phyloP scores from a whole-genome alignment of 2,797 vertebrate species.

The Cyclura pinguis region DNA sequence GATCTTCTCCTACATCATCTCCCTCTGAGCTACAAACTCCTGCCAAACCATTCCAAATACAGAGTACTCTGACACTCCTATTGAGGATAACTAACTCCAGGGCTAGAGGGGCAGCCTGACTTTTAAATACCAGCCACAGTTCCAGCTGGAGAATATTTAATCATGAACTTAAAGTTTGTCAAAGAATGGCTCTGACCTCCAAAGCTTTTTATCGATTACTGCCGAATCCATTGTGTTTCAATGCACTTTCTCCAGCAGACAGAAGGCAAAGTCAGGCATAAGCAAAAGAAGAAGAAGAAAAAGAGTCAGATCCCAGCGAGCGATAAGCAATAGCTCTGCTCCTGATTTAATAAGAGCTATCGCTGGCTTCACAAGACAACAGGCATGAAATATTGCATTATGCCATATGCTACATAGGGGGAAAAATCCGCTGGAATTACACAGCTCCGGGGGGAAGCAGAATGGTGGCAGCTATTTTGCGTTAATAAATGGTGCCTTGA shows the following conservation, averaged over 20 bases:
- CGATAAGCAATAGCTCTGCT: conserved; percentile 61
- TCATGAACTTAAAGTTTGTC: conserved; percentile 67
- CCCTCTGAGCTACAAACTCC: background rate
- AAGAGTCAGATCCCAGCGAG: conserved; percentile 51
- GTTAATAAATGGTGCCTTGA: conserved; percentile 47
- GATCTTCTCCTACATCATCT: background rate
- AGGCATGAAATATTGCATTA: conserved; percentile 56
- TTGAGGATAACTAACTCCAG: conserved; percentile 37
- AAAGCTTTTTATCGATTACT: conserved; percentile 74
- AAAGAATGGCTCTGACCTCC: conserved; percentile 73
- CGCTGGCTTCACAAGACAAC: conserved; percentile 50
- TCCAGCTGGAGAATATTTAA: conserved; percentile 74
- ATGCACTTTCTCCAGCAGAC: conserved; percentile 63
- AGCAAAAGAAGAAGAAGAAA: conserved; percentile 46
- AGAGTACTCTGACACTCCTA: accelerated
- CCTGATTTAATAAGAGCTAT: conserved; percentile 45
- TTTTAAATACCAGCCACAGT: conserved; percentile 62
- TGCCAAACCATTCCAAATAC: background rate
- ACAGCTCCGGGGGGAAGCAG: conserved; percentile 29
- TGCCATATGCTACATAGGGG: conserved; percentile 36
- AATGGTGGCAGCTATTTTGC: conserved; percentile 43
- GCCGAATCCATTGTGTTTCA: conserved; percentile 72
- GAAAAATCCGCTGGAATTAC: conserved; percentile 37
- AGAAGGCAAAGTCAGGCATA: conserved; percentile 57
- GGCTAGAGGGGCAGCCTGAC: conserved; percentile 50